Percentiles rank a stretch among this genome's conserved stretches.
Evolutionary conservation across 1,140 invertebrate genomes (phyloP).

Genomic region (Macrobrachium nipponense): DNA sequence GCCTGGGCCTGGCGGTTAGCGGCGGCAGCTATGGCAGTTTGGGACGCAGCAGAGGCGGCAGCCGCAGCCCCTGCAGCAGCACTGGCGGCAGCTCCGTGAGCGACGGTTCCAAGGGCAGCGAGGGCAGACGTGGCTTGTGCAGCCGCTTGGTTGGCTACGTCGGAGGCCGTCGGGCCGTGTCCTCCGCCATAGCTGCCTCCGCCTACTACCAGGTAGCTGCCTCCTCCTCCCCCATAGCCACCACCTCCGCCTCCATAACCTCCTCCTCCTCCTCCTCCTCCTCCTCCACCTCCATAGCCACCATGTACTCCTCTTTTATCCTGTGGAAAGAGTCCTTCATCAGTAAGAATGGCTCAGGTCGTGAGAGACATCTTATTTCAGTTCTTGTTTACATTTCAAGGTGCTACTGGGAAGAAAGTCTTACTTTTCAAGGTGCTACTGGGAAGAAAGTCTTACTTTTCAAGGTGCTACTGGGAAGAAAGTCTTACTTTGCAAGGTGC

Average conservation of each 20-base stretch:
- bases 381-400: too few relatives aligned
- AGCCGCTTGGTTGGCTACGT: constrained; percentile 5
- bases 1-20: constrained; percentile 14
- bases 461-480: too few relatives aligned
- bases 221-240: neutral
- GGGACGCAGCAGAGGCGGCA: neutral
- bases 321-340: neutral
- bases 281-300: neutral
- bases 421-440: too few relatives aligned
- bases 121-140: neutral
- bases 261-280: neutral
- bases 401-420: too few relatives aligned
- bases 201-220: constrained; percentile 4
- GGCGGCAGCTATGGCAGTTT: neutral
- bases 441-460: too few relatives aligned
- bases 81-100: constrained; percentile 1
- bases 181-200: neutral
- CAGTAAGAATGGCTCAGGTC: too few relatives aligned
- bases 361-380: too few relatives aligned
- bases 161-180: neutral
- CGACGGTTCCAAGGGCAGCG: neutral
- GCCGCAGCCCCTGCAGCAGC: neutral
- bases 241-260: neutral
- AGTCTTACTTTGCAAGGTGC: too few relatives aligned
- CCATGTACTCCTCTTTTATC: neutral